Evolutionary conservation across 2,797 vertebrate species (phyloP).

Genomic region (Coracias cyanogaster): DNA sequence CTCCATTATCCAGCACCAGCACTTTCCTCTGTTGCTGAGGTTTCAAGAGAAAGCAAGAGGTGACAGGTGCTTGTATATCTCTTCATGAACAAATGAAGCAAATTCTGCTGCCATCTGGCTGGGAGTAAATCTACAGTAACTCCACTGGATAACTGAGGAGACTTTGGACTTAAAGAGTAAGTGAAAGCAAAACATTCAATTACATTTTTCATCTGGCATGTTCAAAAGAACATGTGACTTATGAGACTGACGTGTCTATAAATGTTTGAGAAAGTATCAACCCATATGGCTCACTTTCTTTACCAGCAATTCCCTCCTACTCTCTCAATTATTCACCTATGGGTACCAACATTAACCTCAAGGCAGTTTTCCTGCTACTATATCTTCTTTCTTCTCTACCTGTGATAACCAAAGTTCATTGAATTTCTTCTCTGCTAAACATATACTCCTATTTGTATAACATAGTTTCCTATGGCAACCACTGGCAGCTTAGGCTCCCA

Average conservation of each 20-base stretch:
- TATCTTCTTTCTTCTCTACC: neutral
- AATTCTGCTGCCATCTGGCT: slow-evolving; percentile 11
- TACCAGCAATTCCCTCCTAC: neutral
- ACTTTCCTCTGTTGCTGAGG: neutral
- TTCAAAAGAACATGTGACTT: slow-evolving; percentile 45
- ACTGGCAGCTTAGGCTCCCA: neutral
- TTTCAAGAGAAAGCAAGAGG: slow-evolving; percentile 14
- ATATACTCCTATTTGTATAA: neutral
- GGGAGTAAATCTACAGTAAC: neutral
- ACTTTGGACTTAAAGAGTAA: neutral
- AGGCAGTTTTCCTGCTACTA: neutral
- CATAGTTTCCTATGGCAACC: neutral
- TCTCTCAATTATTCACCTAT: neutral
- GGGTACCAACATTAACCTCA: neutral
- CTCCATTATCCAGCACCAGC: slow-evolving; percentile 16
- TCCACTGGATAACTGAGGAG: neutral
- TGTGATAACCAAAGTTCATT: neutral
- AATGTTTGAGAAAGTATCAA: neutral
- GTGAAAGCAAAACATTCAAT: neutral
- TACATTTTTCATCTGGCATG: neutral
- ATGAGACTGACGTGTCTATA: slow-evolving; percentile 9
- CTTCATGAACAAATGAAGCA: slow-evolving; percentile 12
- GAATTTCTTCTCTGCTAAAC: neutral
- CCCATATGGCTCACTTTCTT: slow-evolving; percentile 5
- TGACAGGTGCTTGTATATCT: slow-evolving; percentile 32